These are phyloP conservation scores for Australoheros facetus DNA, from an alignment of 2,797 vertebrate species.

Conservation along the genomic window DNA sequence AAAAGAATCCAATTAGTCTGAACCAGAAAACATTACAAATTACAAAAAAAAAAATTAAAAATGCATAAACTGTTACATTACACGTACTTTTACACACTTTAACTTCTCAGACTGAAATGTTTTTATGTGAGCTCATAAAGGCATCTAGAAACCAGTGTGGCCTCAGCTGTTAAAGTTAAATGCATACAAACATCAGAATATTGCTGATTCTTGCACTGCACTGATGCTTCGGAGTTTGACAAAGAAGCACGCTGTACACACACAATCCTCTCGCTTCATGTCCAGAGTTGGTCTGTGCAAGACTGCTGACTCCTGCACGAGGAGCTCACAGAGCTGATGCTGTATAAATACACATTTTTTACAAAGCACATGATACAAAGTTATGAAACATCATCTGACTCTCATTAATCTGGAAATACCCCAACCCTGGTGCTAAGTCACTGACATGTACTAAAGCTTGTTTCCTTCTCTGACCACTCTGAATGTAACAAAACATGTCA, in stretches of 20 bases:
- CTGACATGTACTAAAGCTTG: not conserved
- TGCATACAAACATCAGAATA: not conserved
- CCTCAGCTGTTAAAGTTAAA: not conserved
- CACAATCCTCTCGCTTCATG: not conserved
- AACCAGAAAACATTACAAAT: not conserved
- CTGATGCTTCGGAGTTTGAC: not conserved
- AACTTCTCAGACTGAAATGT: not conserved
- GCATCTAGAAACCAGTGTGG: not conserved
- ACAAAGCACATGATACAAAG: conserved; percentile 43
- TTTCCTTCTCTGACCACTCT: not conserved
- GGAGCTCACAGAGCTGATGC: conserved; percentile 2
- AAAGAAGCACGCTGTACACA: not conserved
- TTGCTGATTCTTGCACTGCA: not conserved
- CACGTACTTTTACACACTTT: not conserved
- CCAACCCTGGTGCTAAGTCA: not conserved
- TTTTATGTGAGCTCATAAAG: fast-evolving
- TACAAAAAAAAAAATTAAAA: not conserved
- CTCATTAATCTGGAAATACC: conserved; percentile 27
- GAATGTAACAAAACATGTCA: not conserved
- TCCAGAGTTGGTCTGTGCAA: not conserved
- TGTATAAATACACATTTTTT: conserved; percentile 10
- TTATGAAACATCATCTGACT: conserved; percentile 43
- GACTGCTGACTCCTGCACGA: conserved; percentile 11
- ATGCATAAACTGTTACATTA: not conserved
- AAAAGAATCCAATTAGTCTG: not conserved